A percentile compares a stretch with the other conserved stretches of the same genome.
phyloP scores from a whole-genome alignment of 37 sponge, comb jelly and placozoan genomes.

The Crambe crambe region DNA sequence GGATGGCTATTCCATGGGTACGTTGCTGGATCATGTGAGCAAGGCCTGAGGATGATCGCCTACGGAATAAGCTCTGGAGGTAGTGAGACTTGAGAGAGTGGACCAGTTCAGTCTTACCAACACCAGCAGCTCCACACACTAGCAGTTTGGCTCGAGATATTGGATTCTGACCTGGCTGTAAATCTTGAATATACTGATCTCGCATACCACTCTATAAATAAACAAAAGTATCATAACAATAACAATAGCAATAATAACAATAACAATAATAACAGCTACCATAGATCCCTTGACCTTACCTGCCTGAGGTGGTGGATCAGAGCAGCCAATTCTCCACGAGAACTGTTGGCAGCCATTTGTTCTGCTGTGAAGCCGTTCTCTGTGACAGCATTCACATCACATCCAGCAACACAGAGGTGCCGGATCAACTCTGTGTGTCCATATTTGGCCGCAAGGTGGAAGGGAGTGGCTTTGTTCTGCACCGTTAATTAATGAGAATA shows the following conservation, averaged over 20 bases:
- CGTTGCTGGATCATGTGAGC: constrained; percentile 28
- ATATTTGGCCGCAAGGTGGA: constrained; percentile 87
- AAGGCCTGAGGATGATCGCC: constrained; percentile 49
- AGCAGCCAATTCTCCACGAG: constrained; percentile 51
- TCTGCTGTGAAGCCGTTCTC: constrained; percentile 81
- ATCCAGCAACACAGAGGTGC: constrained; percentile 73
- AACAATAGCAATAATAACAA: neutral
- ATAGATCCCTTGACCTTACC: constrained; percentile 18
- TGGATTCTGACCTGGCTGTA: constrained; percentile 46
- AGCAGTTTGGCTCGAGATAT: constrained; percentile 65
- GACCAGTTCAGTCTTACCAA: constrained; percentile 87
- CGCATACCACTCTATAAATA: constrained; percentile 40
- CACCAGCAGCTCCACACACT: constrained; percentile 82
- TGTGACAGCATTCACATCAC: constrained; percentile 59
- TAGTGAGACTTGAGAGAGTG: constrained; percentile 66
- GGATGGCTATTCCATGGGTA: constrained; percentile 66
- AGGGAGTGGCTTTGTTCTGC: constrained; percentile 72
- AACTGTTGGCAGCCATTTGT: constrained; percentile 59
- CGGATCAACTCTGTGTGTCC: constrained; percentile 81
- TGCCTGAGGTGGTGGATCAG: constrained; percentile 65
- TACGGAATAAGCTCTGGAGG: constrained; percentile 64
- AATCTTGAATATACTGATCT: constrained; percentile 60
- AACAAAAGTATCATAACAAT: neutral
- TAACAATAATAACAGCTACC: neutral
- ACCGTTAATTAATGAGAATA: neutral